Base-by-base conservation (phyloP, 2,888 invertebrate genomes). In the Temnothorax unifasciatus region DNA sequence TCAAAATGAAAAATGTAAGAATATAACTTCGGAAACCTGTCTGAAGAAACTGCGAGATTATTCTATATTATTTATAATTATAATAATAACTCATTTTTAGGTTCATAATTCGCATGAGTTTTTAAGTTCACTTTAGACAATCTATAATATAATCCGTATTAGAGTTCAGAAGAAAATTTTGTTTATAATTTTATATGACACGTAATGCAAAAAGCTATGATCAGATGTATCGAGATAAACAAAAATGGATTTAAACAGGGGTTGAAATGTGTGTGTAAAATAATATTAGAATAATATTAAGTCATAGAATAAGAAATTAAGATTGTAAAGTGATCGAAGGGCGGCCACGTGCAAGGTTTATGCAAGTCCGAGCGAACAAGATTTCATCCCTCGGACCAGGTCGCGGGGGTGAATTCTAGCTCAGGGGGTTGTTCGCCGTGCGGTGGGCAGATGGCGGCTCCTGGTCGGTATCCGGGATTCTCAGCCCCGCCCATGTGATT, bases 401-500 rank as follows among this genome's bases (percentile, higher is more conserved):
- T 34, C 61, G 79, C 79, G 41, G 76, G 59, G 69, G 50, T 44
- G 75, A 87, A 66, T n/a, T 74, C 73, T 34, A 85, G 85, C 84
- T 86, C 68, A 79, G 66, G 66, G 77, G 69, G 57, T 89, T 82
- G 91, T 92, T 92, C 92, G 77, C 41, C 5, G 54, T 47, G 21
- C 64, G 85, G 77, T 86, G 87, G 87, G 87, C 89, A 92, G 92
- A 92, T 92, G 92, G 92, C 92, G 88, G 85, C 86, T 83, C 83
- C 57, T 89, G 87, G 79, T 87, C 86, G 85, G 85, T 86, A 86
- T 86, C 86, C 83, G 76, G 82, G 83, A 75, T 44, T 61, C 77
- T 38, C 88, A 83, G 88, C 92, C 92, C 92, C 92, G 90, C 92
- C 92, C 92, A 92, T 91, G 88, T 91, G 88, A 92, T 92, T 92